Conservation (phyloP, 2,113 vertebrate genomes). For the Xiphias gladius region DNA sequence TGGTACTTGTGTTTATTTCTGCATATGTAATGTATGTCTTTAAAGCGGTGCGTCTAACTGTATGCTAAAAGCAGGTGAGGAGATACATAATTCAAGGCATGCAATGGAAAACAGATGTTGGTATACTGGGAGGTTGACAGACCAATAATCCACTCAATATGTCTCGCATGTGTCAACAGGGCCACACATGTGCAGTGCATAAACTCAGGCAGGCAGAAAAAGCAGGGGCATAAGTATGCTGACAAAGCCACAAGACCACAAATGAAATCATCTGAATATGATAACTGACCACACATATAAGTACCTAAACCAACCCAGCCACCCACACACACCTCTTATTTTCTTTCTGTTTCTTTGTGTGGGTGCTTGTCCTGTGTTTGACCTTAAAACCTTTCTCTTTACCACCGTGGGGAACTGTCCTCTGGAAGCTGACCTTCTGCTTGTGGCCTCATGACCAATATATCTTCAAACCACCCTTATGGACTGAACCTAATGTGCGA, state of each 20-base stretch:
- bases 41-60: background rate
- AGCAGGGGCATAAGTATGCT: background rate
- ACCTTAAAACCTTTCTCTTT: slow-evolving; percentile 38
- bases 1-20: no score
- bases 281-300: background rate
- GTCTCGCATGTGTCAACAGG: slow-evolving; percentile 17
- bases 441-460: slow-evolving; percentile 33
- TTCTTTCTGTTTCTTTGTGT: background rate
- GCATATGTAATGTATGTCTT: slow-evolving; percentile 14
- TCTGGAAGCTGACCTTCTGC: slow-evolving; percentile 54
- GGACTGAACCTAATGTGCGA: background rate
- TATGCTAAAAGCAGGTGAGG: slow-evolving; percentile 47
- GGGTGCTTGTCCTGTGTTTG: slow-evolving; percentile 17
- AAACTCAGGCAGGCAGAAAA: background rate
- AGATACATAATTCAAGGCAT: slow-evolving; percentile 44
- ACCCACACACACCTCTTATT: background rate
- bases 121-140: slow-evolving; percentile 18
- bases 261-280: background rate
- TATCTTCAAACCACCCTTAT: slow-evolving; percentile 32
- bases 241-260: slow-evolving; percentile 10
- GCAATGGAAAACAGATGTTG: slow-evolving; percentile 56
- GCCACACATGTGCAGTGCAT: background rate
- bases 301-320: background rate
- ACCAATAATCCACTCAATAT: slow-evolving; percentile 22
- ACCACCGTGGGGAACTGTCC: slow-evolving; percentile 12